Base-by-base conservation (phyloP, 2,113 vertebrate genomes). In the Myiagra hebetior region DNA sequence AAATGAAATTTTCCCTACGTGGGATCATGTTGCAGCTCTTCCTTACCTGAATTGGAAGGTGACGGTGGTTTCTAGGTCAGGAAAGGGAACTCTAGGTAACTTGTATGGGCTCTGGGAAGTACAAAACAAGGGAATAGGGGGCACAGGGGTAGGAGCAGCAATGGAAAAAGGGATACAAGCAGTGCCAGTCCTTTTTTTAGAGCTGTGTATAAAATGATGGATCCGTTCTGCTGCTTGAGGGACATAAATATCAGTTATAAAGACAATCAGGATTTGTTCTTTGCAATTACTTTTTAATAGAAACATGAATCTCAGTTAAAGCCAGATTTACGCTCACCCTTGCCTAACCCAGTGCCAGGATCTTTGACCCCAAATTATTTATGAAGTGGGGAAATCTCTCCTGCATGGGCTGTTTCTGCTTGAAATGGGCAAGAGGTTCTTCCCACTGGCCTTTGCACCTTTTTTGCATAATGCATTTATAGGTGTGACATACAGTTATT, bases 271-370 rank as follows among this genome's bases (percentile, higher is more conserved):
- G 17, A 55, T 74, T 77, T 53, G 44, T 76, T 81, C 60, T 35
- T 60, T 50, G 44, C 35, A 72, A 56, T 91, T 81, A 86, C 86
- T 93, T 95, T 85, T 89, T 74, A 93, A 91, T 87, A 82, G 85
- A 93, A 93, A 87, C 82, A 90, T 60, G 77, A 96, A 96, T 94
- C 79, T 79, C 63, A 19, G 64, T 85, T 85, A 86, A 46, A 92
- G 47, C 44, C 68, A 78, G 86, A 95, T 90, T 94, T 92, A 95
- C 4, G 1, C 55, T 80, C 16, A 13, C 20, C 30, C 35, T 73
- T 33, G 10, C 33, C 47, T 67, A 80, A 74, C 63, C 63, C 76
- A 70, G 64, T 9, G 39, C 28, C 89, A 77, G 60, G 68, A 86
- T 63, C 89, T 69, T 88, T 92, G 84, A 92, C 70, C 79, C 46